Evolutionary conservation across 2,113 vertebrate genomes (phyloP), one percentile per base, ranked within the genome.

Genomic region (Sylvilagus bachmani): DNA sequence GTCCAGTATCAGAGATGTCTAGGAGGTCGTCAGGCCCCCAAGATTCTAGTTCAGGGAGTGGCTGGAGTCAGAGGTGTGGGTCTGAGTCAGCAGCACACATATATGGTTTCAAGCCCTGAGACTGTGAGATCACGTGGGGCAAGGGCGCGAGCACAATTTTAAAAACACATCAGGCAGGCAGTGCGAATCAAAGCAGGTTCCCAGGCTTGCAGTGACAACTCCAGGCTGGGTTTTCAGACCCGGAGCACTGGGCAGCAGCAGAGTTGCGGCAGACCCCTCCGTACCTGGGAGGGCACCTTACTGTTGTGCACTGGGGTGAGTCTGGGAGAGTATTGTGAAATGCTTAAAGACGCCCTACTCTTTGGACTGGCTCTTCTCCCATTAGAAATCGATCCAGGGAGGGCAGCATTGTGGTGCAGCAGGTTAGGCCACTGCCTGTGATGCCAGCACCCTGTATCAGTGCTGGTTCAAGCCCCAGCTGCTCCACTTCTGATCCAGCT

Each of bases 31-130:
- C 31, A 73, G 58, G 58, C 38, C 61, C 53, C 66, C 44, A 5
- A 66, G 71, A 49, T n/a, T 87, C 64, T 29, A 89, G 83, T 77
- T 80, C 58, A 61, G 31, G 21, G 51, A 44, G 91, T 53, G 95
- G n/a, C 70, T 61, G n/a, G 58, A 70, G 51, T 71, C 53, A 55
- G 74, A 58, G 10, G 31, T 73, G 33, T 61, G 51, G 49, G 38
- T 71, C 2, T 58, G 19, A 38, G 51, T 29, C 31, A 14, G 29
- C 53, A 31, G 67, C 66, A 38, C 51, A 14, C 3, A n/a, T 49
- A 70, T 90, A 51, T 62, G n/a, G 71, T 33, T 74, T 64, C 64
- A 94, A 94, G 29, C 44, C 62, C 2, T 21, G 58, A 64, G n/a
- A 69, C 21, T 19, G 2, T 78, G 55, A 81, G 44, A 53, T 86